These are phyloP conservation scores for Drosophila neotestacea DNA, from an alignment of 2,888 invertebrate genomes.

Conservation along the genomic window DNA sequence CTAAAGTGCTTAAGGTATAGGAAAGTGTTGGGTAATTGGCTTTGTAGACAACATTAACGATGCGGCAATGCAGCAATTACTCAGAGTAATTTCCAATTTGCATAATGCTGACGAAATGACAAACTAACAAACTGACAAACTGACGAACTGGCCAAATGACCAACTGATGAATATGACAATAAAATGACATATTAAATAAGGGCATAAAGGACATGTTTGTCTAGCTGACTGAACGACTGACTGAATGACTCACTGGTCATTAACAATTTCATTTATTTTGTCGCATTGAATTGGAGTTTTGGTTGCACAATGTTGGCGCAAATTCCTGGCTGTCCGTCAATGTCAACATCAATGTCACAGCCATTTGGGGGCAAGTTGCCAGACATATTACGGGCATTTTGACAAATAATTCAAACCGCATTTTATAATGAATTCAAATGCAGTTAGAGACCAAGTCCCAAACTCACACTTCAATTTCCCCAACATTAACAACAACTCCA, in stretches of 20 bases:
- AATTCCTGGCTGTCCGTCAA: slow-evolving; percentile 57
- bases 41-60: slow-evolving; percentile 36
- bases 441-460: slow-evolving; percentile 21
- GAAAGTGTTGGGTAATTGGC: slow-evolving; percentile 31
- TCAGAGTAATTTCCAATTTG: slow-evolving; percentile 67
- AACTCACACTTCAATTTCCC: neutral
- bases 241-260: slow-evolving; percentile 58
- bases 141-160: slow-evolving; percentile 24
- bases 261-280: slow-evolving; percentile 80
- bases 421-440: slow-evolving; percentile 69
- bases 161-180: slow-evolving; percentile 62
- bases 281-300: slow-evolving; percentile 49
- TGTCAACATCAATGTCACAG: slow-evolving; percentile 74
- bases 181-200: slow-evolving; percentile 79
- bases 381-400: slow-evolving; percentile 57
- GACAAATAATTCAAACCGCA: slow-evolving; percentile 77
- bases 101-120: slow-evolving; percentile 58
- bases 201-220: slow-evolving; percentile 15
- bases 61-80: slow-evolving; percentile 63
- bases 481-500: neutral
- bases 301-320: slow-evolving; percentile 4
- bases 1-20: neutral
- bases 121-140: slow-evolving; percentile 20
- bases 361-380: slow-evolving; percentile 25
- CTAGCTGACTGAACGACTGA: slow-evolving; percentile 7